Evolutionary conservation across 2,113 vertebrate species (phyloP), one percentile per base, ranked within the genome.

Genomic region (Plectropomus leopardus): DNA sequence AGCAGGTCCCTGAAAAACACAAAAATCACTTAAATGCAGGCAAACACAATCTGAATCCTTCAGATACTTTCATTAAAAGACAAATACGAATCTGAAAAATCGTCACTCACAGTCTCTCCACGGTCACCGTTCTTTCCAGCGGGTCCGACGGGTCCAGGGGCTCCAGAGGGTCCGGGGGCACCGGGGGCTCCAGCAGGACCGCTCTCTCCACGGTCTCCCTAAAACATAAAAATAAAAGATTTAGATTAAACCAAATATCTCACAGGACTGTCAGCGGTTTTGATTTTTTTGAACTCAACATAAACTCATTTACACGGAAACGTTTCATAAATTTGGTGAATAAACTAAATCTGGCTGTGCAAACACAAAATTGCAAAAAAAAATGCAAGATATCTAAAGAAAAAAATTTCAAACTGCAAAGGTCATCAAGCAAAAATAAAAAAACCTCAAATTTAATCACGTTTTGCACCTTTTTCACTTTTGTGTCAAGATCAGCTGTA

Each of bases 101-200:
- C 1, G 2, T 51, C 68, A 98, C 97, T 97, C 93, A 99, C 98
- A 48, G 94, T 92, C 94, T 99, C 98, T 93, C 98, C 98, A 59
- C 98, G 98, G 82, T 99, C 98, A 79, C 98, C 98, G 0, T 21
- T 92, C 95, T 99, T 99, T 94, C 98, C 98, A 94, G 98, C 97
- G 69, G 98, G 98, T 82, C 98, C 98, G 0, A 98, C 91, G 0
- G 98, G 96, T 88, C 98, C 98, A 0, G 98, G 97, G 80, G 98
- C 97, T 47, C 98, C 98, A 24, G 97, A 95, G 74, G 98, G 96
- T 85, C 98, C 98, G 1, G 98, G 98, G 82, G 98, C 97, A 70
- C 98, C 98, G 76, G 97, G 89, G 30, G 96, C 95, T 89, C 98
- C 98, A 21, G 96, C 13, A 0, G 95, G 80, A 73, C 98, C 98